These are phyloP conservation scores for Heteropelma amictum DNA, from an alignment of 2,888 invertebrate genomes.

Conservation along the genomic window DNA sequence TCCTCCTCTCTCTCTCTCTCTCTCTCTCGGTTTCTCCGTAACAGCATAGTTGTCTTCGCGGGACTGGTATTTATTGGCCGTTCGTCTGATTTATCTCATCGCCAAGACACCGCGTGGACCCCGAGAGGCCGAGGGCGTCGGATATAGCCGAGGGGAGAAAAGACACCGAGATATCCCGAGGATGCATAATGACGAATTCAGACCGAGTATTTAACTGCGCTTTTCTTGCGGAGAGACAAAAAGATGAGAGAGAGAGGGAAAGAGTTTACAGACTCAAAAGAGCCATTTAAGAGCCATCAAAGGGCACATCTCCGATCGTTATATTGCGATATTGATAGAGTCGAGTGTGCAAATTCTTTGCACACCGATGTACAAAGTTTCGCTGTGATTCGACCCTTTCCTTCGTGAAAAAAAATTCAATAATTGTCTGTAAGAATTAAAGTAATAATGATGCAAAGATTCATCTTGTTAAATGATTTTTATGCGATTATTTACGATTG, in stretches of 20 bases:
- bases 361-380: constrained; percentile 4
- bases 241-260: constrained; percentile 38
- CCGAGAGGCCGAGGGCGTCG: constrained; percentile 47
- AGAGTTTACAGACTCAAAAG: constrained; percentile 53
- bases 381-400: constrained; percentile 37
- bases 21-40: constrained; percentile 16
- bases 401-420: background rate
- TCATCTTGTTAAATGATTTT: too few relatives aligned
- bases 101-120: constrained; percentile 41
- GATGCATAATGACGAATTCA: constrained; percentile 66
- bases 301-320: constrained; percentile 54
- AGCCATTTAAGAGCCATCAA: constrained; percentile 54
- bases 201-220: constrained; percentile 41
- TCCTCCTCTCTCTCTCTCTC: constrained; percentile 8
- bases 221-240: constrained; percentile 48
- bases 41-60: constrained; percentile 61
- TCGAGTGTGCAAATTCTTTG: constrained; percentile 27
- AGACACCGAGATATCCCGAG: constrained; percentile 57
- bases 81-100: constrained; percentile 70
- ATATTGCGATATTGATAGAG: constrained; percentile 55
- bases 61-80: constrained; percentile 66
- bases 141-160: constrained; percentile 32
- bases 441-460: too few relatives aligned
- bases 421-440: too few relatives aligned
- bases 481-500: constrained; percentile 14